Evolutionary conservation across 1,140 invertebrate genomes (phyloP), one percentile per base, ranked within the genome.

Genomic region (Dysdera silvatica): DNA sequence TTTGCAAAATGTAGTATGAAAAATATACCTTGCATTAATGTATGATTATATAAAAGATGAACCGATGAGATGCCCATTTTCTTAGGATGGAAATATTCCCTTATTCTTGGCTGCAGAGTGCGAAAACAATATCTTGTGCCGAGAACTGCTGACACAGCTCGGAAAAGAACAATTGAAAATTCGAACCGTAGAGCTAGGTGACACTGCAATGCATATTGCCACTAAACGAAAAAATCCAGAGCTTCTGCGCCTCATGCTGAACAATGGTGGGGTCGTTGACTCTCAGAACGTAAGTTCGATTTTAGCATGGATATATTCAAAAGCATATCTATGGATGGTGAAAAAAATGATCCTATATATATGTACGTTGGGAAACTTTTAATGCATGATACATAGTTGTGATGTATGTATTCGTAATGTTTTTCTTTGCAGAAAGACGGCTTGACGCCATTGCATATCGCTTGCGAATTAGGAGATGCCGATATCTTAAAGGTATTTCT

Each of bases 391-490:
- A n/a, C n/a, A n/a, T n/a, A n/a, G n/a, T n/a, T n/a, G n/a, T n/a
- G n/a, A n/a, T n/a, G n/a, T n/a, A n/a, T n/a, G n/a, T n/a, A n/a
- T n/a, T n/a, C n/a, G n/a, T n/a, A n/a, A n/a, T n/a, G n/a, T n/a
- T n/a, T n/a, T n/a, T n/a, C n/a, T 5, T 48, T 31, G 1, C 28
- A 88, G 86, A 85, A 87, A 2, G 87, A 94, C 53, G 95, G 95
- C 0, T 88, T 95, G 75, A 96, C 94, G 0, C 82, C 92, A 1
- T 75, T 98, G 24, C 95, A 98, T 71, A 89, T 98, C 55, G 90
- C 92, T 0, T 90, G 93, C n/a, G 87, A 87, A 5, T 89, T 94
- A 73, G 95, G 94, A 6, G 94, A 98, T 74, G 93, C 98, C 74
- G 82, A 83, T 1, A 78, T 97, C 29, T 86, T 98, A 1, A 97